Conservation (phyloP, 2,113 vertebrate genomes). For the Lota lota region DNA sequence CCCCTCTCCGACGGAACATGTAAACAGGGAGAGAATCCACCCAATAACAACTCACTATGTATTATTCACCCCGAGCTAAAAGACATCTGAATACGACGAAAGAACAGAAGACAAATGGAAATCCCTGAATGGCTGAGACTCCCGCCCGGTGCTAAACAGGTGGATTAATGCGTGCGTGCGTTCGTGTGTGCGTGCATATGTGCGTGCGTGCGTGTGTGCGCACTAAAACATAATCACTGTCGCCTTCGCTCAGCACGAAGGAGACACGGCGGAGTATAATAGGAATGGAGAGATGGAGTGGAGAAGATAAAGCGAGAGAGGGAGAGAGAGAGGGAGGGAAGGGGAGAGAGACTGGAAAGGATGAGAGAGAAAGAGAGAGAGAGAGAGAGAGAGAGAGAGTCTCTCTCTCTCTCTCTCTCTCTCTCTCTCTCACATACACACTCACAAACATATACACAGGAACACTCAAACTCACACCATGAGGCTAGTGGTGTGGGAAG, state of each 20-base stretch:
- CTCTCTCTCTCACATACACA: too few species aligned
- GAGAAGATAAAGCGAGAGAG: too few species aligned
- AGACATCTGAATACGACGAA: constrained; percentile 56
- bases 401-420: too few species aligned
- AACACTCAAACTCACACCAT: too few species aligned
- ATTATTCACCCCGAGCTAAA: constrained; percentile 56
- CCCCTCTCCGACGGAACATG: constrained; percentile 25
- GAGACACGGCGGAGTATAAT: too few species aligned
- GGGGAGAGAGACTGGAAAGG: constrained; percentile 18
- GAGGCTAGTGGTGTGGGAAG: neutral
- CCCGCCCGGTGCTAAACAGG: constrained; percentile 39
- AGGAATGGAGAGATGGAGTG: too few species aligned
- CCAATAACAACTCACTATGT: constrained; percentile 51
- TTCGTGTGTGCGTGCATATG: constrained; percentile 5
- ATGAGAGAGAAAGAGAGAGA: constrained; percentile 5
- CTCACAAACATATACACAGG: too few species aligned
- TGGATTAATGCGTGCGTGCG: constrained; percentile 3
- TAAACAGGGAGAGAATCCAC: constrained; percentile 32
- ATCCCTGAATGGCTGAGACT: neutral
- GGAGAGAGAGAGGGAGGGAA: constrained; percentile 5
- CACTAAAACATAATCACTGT: too few species aligned
- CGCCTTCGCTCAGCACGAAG: too few species aligned
- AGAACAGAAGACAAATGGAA: constrained; percentile 37
- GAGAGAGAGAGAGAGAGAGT: neutral
- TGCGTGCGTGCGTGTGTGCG: constrained; percentile 10